Conservation (phyloP, 1,140 invertebrate species). For the Ceratina calcarata region DNA sequence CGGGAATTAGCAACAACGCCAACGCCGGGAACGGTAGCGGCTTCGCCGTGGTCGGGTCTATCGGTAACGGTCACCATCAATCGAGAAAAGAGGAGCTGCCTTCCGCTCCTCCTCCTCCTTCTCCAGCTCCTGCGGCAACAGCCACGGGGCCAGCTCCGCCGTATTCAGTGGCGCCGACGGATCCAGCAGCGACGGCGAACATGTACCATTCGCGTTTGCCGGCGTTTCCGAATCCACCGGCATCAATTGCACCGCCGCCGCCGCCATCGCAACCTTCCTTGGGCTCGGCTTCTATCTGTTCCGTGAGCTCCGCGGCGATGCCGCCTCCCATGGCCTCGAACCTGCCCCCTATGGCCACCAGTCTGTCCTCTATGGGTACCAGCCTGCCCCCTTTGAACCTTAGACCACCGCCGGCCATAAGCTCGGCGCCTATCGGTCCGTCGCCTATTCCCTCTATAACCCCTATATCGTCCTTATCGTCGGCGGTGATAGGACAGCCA, state of each 20-base stretch:
- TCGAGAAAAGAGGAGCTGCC: conserved; percentile 69
- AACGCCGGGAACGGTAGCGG: conserved; percentile 50
- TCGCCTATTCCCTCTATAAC: conserved; percentile 63
- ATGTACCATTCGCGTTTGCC: conserved; percentile 67
- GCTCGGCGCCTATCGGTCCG: conserved; percentile 63
- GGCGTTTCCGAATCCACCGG: conserved; percentile 63
- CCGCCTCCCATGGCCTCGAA: conserved; percentile 29
- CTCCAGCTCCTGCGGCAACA: conserved; percentile 20
- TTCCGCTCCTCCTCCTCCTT: conserved; percentile 7
- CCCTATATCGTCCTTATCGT: conserved; percentile 60
- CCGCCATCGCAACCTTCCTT: conserved; percentile 40
- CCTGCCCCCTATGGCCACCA: conserved; percentile 26
- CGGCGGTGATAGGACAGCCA: conserved; percentile 61
- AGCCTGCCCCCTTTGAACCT: conserved; percentile 57
- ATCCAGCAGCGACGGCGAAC: conserved; percentile 41
- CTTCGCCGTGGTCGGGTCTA: conserved; percentile 7
- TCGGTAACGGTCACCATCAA: conserved; percentile 61
- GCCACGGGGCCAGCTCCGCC: conserved; percentile 27
- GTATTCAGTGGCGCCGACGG: conserved; percentile 3
- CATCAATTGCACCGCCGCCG: conserved; percentile 56
- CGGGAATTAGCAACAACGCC: conserved; percentile 38
- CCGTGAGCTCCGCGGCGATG: conserved; percentile 65
- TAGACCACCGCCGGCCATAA: conserved; percentile 64
- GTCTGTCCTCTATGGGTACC: conserved; percentile 63
- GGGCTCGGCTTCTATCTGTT: conserved; percentile 60